A percentile compares a stretch with the other conserved stretches of the same genome.
Conservation (phyloP, 2,113 vertebrate genomes). For the Spermophilus dauricus region DNA sequence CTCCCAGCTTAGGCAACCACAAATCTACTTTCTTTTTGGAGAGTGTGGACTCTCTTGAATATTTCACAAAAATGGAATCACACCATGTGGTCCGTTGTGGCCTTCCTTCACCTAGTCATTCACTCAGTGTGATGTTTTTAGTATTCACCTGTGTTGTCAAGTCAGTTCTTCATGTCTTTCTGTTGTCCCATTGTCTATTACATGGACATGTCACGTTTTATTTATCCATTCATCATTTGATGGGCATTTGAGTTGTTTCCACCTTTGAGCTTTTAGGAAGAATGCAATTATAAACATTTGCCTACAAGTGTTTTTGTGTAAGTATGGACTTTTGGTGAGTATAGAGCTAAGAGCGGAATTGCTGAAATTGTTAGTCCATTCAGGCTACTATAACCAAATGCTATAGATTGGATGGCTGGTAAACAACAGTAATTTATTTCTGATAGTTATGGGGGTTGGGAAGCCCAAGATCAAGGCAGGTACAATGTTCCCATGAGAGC, state of each 20-base stretch:
- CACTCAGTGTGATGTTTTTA: not conserved
- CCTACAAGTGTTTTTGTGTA: not conserved
- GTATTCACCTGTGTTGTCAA: accelerated
- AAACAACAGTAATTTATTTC: not conserved
- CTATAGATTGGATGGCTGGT: not conserved
- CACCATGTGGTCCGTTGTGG: not conserved
- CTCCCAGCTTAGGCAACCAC: not conserved
- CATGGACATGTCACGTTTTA: not conserved
- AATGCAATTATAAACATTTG: not conserved
- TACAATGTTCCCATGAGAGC: not conserved
- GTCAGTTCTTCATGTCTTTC: not conserved
- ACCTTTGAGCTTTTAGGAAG: not conserved
- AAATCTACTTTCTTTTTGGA: not conserved
- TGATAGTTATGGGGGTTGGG: not conserved
- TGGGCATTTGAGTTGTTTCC: not conserved
- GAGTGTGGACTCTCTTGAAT: not conserved
- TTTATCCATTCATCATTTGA: not conserved
- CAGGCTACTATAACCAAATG: not conserved
- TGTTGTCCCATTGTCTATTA: not conserved
- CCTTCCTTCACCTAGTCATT: not conserved
- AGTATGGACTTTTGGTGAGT: not conserved
- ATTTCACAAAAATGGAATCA: not conserved
- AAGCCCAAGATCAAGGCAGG: not conserved
- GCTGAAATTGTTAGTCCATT: not conserved
- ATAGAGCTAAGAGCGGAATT: not conserved